These are phyloP conservation scores for Scatophagus argus DNA, from an alignment of 2,113 vertebrate genomes.

Conservation along the genomic window DNA sequence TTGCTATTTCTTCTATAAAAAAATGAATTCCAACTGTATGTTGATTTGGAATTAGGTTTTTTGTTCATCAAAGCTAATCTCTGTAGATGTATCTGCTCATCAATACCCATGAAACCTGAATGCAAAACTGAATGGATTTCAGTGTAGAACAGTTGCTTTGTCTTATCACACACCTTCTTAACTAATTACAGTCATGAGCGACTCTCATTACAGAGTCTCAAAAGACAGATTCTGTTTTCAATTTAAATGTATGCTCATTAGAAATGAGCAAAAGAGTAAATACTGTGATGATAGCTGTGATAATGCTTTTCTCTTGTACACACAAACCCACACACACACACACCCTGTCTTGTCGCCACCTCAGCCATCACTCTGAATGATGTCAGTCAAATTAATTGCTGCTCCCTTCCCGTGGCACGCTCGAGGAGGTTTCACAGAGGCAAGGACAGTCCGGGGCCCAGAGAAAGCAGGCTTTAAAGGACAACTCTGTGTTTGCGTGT, in stretches of 20 bases:
- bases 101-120: background rate
- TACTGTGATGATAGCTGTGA: slow-evolving; percentile 4
- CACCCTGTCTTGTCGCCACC: slow-evolving; percentile 62
- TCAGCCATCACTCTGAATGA: slow-evolving; percentile 78
- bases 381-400: slow-evolving; percentile 82
- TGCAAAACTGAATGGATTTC: slow-evolving; percentile 26
- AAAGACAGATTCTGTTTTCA: background rate
- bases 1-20: background rate
- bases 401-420: slow-evolving; percentile 71
- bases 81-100: background rate
- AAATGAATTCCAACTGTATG: slow-evolving; percentile 1
- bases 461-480: slow-evolving; percentile 67
- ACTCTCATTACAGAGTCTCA: slow-evolving; percentile 11
- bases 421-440: slow-evolving; percentile 77
- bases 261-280: slow-evolving; percentile 34
- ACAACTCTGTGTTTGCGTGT: slow-evolving; percentile 28
- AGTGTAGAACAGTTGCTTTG: background rate
- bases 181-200: background rate
- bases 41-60: slow-evolving; percentile 1
- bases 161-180: background rate
- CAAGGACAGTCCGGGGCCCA: slow-evolving; percentile 72
- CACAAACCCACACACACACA: slow-evolving; percentile 18
- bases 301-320: background rate
- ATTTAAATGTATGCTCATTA: slow-evolving; percentile 34
- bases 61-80: slow-evolving; percentile 4